A percentile compares a stretch with the other conserved stretches of the same genome.
phyloP scores from a whole-genome alignment of 2,797 vertebrate species.

The Labroides dimidiatus region DNA sequence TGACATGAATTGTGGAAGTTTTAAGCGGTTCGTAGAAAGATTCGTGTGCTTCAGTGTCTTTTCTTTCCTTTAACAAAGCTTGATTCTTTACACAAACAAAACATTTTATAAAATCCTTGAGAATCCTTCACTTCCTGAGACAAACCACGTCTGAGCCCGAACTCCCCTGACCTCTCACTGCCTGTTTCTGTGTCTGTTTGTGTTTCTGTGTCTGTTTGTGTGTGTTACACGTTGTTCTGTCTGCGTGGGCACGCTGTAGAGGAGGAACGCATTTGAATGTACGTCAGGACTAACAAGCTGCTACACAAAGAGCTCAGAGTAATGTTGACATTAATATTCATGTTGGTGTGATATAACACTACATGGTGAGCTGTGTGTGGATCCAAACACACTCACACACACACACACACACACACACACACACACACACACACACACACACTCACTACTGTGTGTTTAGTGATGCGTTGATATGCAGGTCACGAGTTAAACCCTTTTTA shows the following conservation, averaged over 20 bases:
- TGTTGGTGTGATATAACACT: conserved; percentile 17
- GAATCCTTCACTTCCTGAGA: conserved; percentile 4
- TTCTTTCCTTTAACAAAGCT: no score
- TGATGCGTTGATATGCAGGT: not conserved
- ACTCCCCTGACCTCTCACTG: conserved; percentile 11
- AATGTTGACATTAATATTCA: conserved; percentile 54
- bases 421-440: not conserved
- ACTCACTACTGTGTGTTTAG: not conserved
- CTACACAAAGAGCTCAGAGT: conserved; percentile 43
- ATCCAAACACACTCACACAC: not conserved
- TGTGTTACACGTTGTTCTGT: conserved; percentile 4
- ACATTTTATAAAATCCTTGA: not conserved
- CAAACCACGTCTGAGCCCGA: conserved; percentile 3
- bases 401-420: conserved; percentile 4
- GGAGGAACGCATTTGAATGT: conserved; percentile 29
- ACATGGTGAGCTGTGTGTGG: conserved; percentile 1
- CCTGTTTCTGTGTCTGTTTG: not conserved
- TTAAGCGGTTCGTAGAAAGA: no score
- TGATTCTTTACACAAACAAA: not conserved
- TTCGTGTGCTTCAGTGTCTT: no score
- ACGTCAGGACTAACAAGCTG: conserved; percentile 40
- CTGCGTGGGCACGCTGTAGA: conserved; percentile 28
- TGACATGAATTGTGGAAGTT: no score
- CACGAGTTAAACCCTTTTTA: not conserved
- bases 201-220: not conserved